Evolutionary conservation across 2,888 invertebrate genomes (phyloP), one percentile per base, ranked within the genome.

Genomic region (Lasioglossum pauxillum): DNA sequence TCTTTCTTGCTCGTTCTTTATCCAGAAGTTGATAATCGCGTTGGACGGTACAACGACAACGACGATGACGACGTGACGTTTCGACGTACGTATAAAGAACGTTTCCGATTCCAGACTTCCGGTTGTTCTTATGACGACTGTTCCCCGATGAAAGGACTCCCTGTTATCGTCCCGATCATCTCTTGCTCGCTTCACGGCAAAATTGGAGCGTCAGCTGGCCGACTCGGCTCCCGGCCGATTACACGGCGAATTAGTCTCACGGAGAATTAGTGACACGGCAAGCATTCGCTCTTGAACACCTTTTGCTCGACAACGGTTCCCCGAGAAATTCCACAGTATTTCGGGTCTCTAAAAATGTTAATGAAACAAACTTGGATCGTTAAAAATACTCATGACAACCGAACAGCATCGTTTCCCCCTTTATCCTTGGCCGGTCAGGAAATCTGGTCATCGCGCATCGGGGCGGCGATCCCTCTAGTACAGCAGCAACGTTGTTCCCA

Each of bases 161-260:
- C 31, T 31, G 64, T 31, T 64, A 64, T 64, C 64, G 64, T 64
- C 38, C 23, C 60, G 44, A 75, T 79, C 67, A 84, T 76, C 78
- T 67, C 14, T 31, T 5, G 49, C 38, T 60, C 64, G 14, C 16
- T 84, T 16, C 31, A 23, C 53, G 53, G 53, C 10, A 57, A 79
- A 64, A 83, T 46, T 82, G 7, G 80, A 67, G 41, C 77, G 46
- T 64, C 76, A 57, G 41, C 60, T 38, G 31, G 64, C 69, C 53
- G 78, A 49, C 44, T 44, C 41, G 16, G 19, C 31, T 46, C 14
- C 7, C 60, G 46, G n/a, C 73, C 78, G 78, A 78, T 84, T 72
- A 75, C 75, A 71, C 72, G 75, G n/a, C n/a, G 71, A 78, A 75
- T 84, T 82, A 83, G 71, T 83, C 83, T 60, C 69, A 84, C 64